Base-by-base conservation (phyloP, 2,888 invertebrate species). In the Eristalis tenax region DNA sequence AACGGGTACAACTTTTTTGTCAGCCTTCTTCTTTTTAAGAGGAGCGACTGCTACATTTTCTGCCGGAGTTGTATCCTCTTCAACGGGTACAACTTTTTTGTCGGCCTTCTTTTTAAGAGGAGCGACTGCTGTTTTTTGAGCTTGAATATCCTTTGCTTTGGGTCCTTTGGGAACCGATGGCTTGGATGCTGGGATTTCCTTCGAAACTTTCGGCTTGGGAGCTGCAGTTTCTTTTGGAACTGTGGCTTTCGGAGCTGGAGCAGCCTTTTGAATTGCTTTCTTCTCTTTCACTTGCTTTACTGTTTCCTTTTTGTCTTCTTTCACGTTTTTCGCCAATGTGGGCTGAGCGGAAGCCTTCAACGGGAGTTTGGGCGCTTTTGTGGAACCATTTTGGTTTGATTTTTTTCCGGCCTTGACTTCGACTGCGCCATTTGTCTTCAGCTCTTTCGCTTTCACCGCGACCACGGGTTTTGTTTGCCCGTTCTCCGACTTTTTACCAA, bases 71-170 rank as follows among this genome's bases (percentile, higher is more conserved):
- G 32, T 2, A 15, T 15, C 11, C 1, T 22, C 2, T 15, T 63
- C 73, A 23, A 11, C 56, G 0, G 59, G 11, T 18, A 28, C 13
- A 1, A 8, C 28, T 32, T 64, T 32, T 11, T 23, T 64, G 6
- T 75, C 64, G 4, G 59, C 74, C 35, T 74, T 81, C 15, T 82
- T 76, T 38, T 13, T 38, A 0, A 2, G 13, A 38, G 38, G 38
- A 13, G 38, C 38, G 13, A 13, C 38, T 1, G 38, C 3, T 11
- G 38, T 8, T 38, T 38, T 38, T 38, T 13, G 10, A 13, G 32
- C 32, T 32, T 32, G 8, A 2, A 3, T 13, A 3, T 0, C 50
- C 18, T 50, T 18, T 50, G 8, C 50, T 8, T 50, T 50, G 4
- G 18, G 35, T 38, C 65, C 50, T 18, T 50, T 50, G 18, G 8